A percentile compares a stretch with the other conserved stretches of the same genome.
Conservation (phyloP, 1,140 invertebrate genomes). For the Psilanteris sp. region DNA sequence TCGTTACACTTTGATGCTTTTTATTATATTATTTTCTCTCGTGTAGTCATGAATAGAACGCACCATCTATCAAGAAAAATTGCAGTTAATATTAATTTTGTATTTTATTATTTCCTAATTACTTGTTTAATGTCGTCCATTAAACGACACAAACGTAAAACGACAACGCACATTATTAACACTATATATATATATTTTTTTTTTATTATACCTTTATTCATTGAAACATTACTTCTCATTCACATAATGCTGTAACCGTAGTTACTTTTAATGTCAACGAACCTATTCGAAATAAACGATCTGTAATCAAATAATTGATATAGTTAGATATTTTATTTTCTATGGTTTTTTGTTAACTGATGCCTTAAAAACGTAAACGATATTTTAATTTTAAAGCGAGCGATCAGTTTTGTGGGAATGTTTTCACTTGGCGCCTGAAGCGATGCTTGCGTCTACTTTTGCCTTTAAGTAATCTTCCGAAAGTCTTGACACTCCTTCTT, state of each 20-base stretch:
- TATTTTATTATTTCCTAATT: too few species aligned
- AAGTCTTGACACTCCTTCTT: slow-evolving; percentile 61
- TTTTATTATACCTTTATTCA: slow-evolving; percentile 4
- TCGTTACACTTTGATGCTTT: too few species aligned
- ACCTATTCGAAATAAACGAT: slow-evolving; percentile 1
- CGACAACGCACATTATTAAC: too few species aligned
- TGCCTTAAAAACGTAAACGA: slow-evolving; percentile 22
- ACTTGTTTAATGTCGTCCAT: too few species aligned
- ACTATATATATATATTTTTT: too few species aligned
- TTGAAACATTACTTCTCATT: background rate
- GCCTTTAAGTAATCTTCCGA: slow-evolving; percentile 62
- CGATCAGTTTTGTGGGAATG: slow-evolving; percentile 59
- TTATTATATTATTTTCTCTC: too few species aligned
- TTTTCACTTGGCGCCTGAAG: slow-evolving; percentile 61
- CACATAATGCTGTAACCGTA: background rate
- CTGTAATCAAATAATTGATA: slow-evolving; percentile 42
- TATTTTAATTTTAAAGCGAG: slow-evolving; percentile 43
- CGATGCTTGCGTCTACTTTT: slow-evolving; percentile 61
- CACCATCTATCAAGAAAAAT: too few species aligned
- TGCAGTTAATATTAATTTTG: too few species aligned
- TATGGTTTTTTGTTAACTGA: slow-evolving; percentile 16
- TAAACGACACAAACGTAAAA: too few species aligned
- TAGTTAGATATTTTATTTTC: slow-evolving; percentile 25
- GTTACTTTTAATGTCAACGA: slow-evolving; percentile 26
- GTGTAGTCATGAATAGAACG: too few species aligned